Conservation (phyloP, 2,797 vertebrate species). For the Ptychobarbus kaznakovi region DNA sequence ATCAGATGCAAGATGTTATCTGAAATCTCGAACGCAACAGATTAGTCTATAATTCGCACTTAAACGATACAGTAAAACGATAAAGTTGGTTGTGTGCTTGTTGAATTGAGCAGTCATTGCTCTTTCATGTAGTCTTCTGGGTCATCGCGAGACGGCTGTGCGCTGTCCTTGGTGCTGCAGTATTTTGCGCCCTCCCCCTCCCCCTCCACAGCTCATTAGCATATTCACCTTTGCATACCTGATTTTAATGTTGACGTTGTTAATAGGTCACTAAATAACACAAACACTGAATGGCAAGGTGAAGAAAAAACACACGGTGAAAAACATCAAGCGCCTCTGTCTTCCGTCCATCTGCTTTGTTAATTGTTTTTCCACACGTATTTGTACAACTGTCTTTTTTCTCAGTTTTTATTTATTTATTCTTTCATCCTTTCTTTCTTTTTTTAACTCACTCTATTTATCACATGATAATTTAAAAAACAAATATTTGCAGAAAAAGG, state of each 20-base stretch:
- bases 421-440: neutral
- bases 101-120: neutral
- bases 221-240: constrained; percentile 28
- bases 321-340: neutral
- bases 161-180: constrained; percentile 83
- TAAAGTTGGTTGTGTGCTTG: neutral
- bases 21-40: neutral
- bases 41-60: neutral
- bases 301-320: neutral
- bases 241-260: constrained; percentile 1
- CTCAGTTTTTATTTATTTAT: neutral
- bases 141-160: constrained; percentile 8
- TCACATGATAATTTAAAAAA: too few relatives aligned
- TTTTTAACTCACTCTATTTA: neutral
- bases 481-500: neutral
- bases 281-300: neutral
- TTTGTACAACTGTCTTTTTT: neutral
- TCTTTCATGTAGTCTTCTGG: neutral
- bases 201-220: neutral
- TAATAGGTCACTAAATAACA: neutral
- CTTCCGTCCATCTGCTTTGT: neutral
- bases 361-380: neutral
- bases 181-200: neutral
- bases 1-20: neutral
- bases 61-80: neutral